Evolutionary conservation across 2,797 vertebrate genomes (phyloP).

Genomic region (Prionace glauca): DNA sequence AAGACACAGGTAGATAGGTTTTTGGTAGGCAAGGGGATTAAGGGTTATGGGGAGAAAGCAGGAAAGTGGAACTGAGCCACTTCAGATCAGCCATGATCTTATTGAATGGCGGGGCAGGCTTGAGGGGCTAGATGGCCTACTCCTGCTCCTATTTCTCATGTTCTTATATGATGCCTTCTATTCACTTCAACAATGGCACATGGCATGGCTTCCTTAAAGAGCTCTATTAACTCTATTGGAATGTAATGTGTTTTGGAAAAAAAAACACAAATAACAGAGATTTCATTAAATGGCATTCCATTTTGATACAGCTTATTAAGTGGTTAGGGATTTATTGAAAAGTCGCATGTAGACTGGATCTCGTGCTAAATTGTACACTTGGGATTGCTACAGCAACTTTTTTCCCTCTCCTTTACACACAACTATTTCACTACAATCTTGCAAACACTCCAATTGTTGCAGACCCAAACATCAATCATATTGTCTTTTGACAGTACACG

Average conservation of each 20-base stretch:
- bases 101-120: too few species aligned
- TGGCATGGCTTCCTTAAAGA: background rate
- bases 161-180: background rate
- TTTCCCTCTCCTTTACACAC: too few species aligned
- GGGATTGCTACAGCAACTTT: background rate
- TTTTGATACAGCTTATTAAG: background rate
- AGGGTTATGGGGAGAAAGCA: too few species aligned
- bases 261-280: background rate
- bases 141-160: too few species aligned
- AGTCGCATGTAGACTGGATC: background rate
- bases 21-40: too few species aligned
- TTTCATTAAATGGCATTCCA: background rate
- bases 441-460: background rate
- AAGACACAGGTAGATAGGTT: too few species aligned
- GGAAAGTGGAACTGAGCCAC: too few species aligned
- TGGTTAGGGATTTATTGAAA: background rate
- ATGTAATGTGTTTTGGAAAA: constrained; percentile 3
- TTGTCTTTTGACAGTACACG: background rate
- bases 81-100: too few species aligned
- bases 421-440: background rate
- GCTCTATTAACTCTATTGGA: background rate
- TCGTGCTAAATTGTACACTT: background rate
- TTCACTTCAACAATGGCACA: background rate
- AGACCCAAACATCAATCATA: background rate
- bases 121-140: too few species aligned